Evolutionary conservation across 2,888 invertebrate species (phyloP).

Genomic region (Syritta pipiens): DNA sequence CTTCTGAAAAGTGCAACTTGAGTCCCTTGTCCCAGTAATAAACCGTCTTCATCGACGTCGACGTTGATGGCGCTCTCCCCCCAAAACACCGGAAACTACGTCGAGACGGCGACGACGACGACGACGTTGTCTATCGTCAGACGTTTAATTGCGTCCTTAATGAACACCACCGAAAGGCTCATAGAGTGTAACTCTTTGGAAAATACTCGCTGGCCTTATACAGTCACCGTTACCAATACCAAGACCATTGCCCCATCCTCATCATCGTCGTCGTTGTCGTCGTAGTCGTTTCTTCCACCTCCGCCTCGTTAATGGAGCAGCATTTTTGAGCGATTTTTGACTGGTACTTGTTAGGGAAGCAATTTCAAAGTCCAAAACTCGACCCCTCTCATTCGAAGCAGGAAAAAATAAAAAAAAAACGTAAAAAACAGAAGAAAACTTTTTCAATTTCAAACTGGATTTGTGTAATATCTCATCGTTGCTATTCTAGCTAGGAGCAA

Average conservation of each 20-base stretch:
- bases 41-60: too few species aligned
- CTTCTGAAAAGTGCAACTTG: too few species aligned
- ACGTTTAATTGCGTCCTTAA: slow-evolving; percentile 55
- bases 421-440: slow-evolving; percentile 26
- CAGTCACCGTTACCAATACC: too few species aligned
- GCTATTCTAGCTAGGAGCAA: slow-evolving; percentile 1
- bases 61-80: too few species aligned
- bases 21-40: background rate
- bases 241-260: too few species aligned
- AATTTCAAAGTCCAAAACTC: slow-evolving; percentile 45
- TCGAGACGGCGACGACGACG: too few species aligned
- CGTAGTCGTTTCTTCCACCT: too few species aligned
- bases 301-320: slow-evolving; percentile 15
- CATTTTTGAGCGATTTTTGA: slow-evolving; percentile 39
- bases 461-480: slow-evolving; percentile 52
- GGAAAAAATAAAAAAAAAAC: background rate
- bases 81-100: slow-evolving; percentile 18
- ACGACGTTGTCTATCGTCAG: slow-evolving; percentile 14
- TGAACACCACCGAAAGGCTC: slow-evolving; percentile 2
- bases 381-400: background rate
- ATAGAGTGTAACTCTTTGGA: background rate
- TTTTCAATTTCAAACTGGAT: slow-evolving; percentile 61
- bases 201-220: too few species aligned
- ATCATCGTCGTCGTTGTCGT: too few species aligned
- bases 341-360: slow-evolving; percentile 43